These are phyloP conservation scores for Microcebus ravelobensis DNA, from an alignment of 2,113 vertebrate genomes.

Conservation along the genomic window DNA sequence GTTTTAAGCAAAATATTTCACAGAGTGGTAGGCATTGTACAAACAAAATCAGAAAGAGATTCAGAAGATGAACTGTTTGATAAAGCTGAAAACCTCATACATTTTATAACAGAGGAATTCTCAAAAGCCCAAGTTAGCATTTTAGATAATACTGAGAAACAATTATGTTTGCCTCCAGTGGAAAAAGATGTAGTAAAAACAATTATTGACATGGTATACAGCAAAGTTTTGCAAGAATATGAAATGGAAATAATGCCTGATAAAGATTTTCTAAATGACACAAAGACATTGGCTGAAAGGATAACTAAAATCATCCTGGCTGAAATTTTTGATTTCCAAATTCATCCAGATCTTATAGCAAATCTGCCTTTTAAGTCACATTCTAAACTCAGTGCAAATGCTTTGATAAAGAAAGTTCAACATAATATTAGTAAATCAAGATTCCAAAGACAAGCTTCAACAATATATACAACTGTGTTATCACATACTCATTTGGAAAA, in stretches of 20 bases:
- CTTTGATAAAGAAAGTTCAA: slow-evolving; percentile 59
- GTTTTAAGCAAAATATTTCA: slow-evolving; percentile 76
- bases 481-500: slow-evolving; percentile 73
- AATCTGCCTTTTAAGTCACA: slow-evolving; percentile 46
- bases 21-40: slow-evolving; percentile 64
- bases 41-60: slow-evolving; percentile 39
- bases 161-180: slow-evolving; percentile 50
- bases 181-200: slow-evolving; percentile 1
- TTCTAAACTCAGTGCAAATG: slow-evolving; percentile 59
- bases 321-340: slow-evolving; percentile 72
- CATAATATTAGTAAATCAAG: slow-evolving; percentile 60
- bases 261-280: slow-evolving; percentile 66
- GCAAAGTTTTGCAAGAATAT: slow-evolving; percentile 69
- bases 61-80: slow-evolving; percentile 64
- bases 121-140: slow-evolving; percentile 58
- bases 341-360: slow-evolving; percentile 52
- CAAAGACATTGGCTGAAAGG: slow-evolving; percentile 48
- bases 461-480: slow-evolving; percentile 67
- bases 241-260: slow-evolving; percentile 42
- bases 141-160: slow-evolving; percentile 63
- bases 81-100: slow-evolving; percentile 65
- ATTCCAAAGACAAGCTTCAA: slow-evolving; percentile 57
- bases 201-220: slow-evolving; percentile 47
- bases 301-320: slow-evolving; percentile 59
- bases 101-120: slow-evolving; percentile 66